Percentiles rank a stretch among this genome's conserved stretches.
These are phyloP conservation scores for Papilio aristodemus DNA, from an alignment of 1,140 invertebrate genomes.

Conservation along the genomic window DNA sequence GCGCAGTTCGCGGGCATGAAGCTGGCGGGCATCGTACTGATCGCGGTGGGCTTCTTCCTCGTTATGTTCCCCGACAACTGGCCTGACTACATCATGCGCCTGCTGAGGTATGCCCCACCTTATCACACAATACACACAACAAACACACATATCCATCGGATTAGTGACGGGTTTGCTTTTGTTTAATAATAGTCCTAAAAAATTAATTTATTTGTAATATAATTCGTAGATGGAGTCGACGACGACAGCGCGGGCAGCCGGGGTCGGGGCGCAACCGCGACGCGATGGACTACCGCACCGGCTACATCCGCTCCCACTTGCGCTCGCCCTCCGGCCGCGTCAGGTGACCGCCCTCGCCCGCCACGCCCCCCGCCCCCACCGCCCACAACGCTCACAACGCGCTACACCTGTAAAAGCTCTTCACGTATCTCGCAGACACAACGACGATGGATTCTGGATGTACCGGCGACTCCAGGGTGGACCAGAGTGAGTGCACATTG, in stretches of 20 bases:
- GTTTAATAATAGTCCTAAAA: too few relatives aligned
- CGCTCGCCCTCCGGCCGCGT: conserved; percentile 92
- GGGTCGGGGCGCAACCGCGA: conserved; percentile 82
- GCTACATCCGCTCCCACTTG: conserved; percentile 93
- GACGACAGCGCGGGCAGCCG: conserved; percentile 82
- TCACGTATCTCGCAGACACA: not conserved
- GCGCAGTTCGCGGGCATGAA: conserved; percentile 96
- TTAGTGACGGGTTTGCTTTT: too few relatives aligned
- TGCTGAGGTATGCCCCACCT: conserved; percentile 89
- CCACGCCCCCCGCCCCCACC: not conserved
- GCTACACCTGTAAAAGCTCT: not conserved
- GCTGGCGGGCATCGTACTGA: conserved; percentile 93
- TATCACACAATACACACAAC: too few relatives aligned
- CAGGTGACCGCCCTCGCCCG: conserved; percentile 83
- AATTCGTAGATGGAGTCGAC: conserved; percentile 80
- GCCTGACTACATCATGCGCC: conserved; percentile 94
- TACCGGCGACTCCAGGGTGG: not conserved
- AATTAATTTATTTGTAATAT: too few relatives aligned
- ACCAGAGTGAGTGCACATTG: not conserved
- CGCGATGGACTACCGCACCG: conserved; percentile 91
- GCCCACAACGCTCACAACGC: not conserved
- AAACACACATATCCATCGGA: too few relatives aligned
- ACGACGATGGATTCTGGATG: not conserved
- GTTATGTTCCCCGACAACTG: conserved; percentile 97
- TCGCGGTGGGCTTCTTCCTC: conserved; percentile 94